These are phyloP conservation scores for Fistularia commersonii DNA, from an alignment of 2,797 vertebrate species.

Conservation along the genomic window DNA sequence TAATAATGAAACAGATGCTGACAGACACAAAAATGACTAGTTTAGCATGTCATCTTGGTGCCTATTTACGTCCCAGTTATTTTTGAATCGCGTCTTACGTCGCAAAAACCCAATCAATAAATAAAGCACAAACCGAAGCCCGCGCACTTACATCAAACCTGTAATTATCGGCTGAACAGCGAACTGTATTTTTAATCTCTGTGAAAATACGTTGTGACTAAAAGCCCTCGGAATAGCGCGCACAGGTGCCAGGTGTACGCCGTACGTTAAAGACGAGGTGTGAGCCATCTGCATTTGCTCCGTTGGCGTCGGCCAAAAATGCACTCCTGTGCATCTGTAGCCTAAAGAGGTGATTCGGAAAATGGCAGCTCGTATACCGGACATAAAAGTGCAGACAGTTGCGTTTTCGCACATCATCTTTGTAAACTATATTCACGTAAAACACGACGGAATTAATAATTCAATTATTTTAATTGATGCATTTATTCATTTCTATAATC, in stretches of 20 bases:
- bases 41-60: neutral
- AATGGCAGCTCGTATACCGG: slow-evolving; percentile 13
- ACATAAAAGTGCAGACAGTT: slow-evolving; percentile 3
- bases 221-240: slow-evolving; percentile 19
- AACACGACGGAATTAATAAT: no score
- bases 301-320: slow-evolving; percentile 48
- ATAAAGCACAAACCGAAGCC: neutral
- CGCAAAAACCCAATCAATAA: neutral
- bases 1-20: slow-evolving; percentile 25
- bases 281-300: slow-evolving; percentile 35
- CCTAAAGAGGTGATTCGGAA: slow-evolving; percentile 49
- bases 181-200: slow-evolving; percentile 9
- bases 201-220: slow-evolving; percentile 12
- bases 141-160: neutral
- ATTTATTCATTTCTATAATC: no score
- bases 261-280: slow-evolving; percentile 16
- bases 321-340: slow-evolving; percentile 48
- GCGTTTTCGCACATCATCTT: no score
- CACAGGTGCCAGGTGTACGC: slow-evolving; percentile 33
- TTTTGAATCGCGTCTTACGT: neutral
- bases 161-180: slow-evolving; percentile 12
- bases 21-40: neutral
- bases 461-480: no score
- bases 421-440: no score
- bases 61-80: neutral